Percentiles rank a stretch among this genome's conserved stretches.
Conservation (phyloP, 2,888 invertebrate species). For the Hetaerina titia region DNA sequence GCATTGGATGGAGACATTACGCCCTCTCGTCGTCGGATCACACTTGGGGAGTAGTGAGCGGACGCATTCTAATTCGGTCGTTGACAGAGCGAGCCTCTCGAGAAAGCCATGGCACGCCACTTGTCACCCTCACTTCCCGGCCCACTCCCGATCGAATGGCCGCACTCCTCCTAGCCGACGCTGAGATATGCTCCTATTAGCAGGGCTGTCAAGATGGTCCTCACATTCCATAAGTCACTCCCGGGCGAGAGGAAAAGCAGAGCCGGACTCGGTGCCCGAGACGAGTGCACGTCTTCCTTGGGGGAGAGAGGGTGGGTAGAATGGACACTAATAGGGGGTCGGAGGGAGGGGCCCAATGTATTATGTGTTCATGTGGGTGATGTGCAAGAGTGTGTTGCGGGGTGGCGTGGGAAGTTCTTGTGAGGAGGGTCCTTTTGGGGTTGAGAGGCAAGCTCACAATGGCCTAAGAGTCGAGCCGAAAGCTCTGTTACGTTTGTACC, state of each 20-base stretch:
- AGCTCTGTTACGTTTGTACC: not conserved
- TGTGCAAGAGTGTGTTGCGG: not conserved
- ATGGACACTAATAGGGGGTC: not conserved
- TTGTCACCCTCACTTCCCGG: not conserved
- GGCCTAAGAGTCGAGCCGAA: not conserved
- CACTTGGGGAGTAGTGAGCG: not conserved
- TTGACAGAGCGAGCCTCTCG: not conserved
- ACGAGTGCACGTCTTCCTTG: not conserved
- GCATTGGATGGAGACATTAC: slow-evolving; percentile 19
- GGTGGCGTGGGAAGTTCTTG: not conserved
- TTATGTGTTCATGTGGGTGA: not conserved
- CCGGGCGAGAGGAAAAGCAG: slow-evolving; percentile 37
- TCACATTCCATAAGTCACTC: slow-evolving; percentile 55
- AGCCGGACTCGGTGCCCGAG: not conserved
- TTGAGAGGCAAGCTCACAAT: not conserved
- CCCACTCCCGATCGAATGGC: not conserved
- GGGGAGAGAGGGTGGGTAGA: not conserved
- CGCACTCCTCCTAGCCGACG: not conserved
- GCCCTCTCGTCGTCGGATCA: not conserved
- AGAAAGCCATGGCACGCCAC: not conserved
- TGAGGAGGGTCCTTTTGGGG: not conserved
- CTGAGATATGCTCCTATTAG: slow-evolving; percentile 57
- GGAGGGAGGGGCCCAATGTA: not conserved
- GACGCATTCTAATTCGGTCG: slow-evolving; percentile 25
- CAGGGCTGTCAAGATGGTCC: slow-evolving; percentile 45